Percentiles rank a stretch among this genome's conserved stretches.
These are phyloP conservation scores for Carollia perspicillata DNA, from an alignment of 2,113 vertebrate species.

Conservation along the genomic window DNA sequence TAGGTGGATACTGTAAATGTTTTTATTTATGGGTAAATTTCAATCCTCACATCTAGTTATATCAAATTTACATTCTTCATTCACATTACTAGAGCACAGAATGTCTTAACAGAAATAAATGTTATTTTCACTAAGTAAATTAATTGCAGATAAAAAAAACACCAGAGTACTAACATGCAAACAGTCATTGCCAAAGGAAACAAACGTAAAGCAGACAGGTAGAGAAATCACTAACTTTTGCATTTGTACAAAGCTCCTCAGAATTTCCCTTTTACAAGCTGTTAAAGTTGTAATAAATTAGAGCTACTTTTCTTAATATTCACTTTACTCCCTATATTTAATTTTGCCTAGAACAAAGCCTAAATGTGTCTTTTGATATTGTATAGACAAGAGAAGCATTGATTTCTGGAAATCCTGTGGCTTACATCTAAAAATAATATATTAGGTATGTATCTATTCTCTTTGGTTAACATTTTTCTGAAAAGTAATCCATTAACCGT, in stretches of 20 bases:
- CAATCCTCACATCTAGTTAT: not conserved
- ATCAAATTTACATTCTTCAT: not conserved
- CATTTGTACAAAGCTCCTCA: slow-evolving; percentile 31
- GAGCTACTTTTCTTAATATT: slow-evolving; percentile 27
- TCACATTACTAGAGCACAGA: not conserved
- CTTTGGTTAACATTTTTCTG: not conserved
- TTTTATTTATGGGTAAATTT: slow-evolving; percentile 22
- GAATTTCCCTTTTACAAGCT: not conserved
- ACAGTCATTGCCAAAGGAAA: not conserved
- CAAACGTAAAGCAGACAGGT: not conserved
- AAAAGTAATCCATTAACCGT: not conserved
- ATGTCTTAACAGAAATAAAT: slow-evolving; percentile 27
- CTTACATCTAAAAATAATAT: not conserved
- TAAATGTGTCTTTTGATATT: not conserved
- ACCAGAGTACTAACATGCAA: not conserved
- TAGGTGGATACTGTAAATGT: not conserved
- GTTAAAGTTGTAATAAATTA: slow-evolving; percentile 43
- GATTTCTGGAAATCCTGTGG: not conserved
- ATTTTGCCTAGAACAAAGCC: slow-evolving; percentile 19
- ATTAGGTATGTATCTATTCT: not conserved
- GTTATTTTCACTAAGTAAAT: slow-evolving; percentile 39
- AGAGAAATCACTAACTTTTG: slow-evolving; percentile 5
- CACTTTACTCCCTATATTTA: slow-evolving; percentile 33
- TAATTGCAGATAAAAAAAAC: not conserved
- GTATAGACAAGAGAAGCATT: not conserved